phyloP scores from a whole-genome alignment of 1,140 invertebrate genomes.

The Heliconius himera region DNA sequence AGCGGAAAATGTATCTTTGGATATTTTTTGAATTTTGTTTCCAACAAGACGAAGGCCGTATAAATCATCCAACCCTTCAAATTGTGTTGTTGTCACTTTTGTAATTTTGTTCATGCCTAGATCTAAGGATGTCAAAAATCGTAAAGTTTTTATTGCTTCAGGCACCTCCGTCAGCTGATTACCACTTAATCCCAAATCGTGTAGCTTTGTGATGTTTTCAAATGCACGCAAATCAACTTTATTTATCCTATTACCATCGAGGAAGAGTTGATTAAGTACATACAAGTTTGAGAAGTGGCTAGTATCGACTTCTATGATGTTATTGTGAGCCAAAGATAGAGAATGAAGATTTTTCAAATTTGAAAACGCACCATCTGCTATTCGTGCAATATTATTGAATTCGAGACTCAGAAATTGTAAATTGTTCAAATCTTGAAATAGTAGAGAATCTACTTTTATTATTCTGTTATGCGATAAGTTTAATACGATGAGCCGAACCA shows the following conservation, averaged over 20 bases:
- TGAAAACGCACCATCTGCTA: slow-evolving; percentile 89
- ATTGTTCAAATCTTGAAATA: slow-evolving; percentile 89
- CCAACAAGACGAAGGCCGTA: slow-evolving; percentile 85
- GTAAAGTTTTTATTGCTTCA: slow-evolving; percentile 85
- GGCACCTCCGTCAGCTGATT: slow-evolving; percentile 90
- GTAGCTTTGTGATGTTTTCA: slow-evolving; percentile 89
- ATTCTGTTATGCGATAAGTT: slow-evolving; percentile 90
- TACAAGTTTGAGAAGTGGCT: slow-evolving; percentile 88
- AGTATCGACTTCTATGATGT: slow-evolving; percentile 86
- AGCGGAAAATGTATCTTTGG: slow-evolving; percentile 85
- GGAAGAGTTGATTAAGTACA: slow-evolving; percentile 87
- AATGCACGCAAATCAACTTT: slow-evolving; percentile 88
- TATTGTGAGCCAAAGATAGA: slow-evolving; percentile 88
- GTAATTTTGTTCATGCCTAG: slow-evolving; percentile 90
- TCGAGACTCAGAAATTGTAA: slow-evolving; percentile 90
- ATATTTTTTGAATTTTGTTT: slow-evolving; percentile 86
- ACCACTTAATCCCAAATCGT: slow-evolving; percentile 90
- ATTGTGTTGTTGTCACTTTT: slow-evolving; percentile 83
- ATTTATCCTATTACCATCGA: slow-evolving; percentile 89
- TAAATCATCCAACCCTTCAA: slow-evolving; percentile 85
- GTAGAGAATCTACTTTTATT: slow-evolving; percentile 86
- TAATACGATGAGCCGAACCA: slow-evolving; percentile 87
- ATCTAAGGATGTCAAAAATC: slow-evolving; percentile 88
- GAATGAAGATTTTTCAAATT: slow-evolving; percentile 90
- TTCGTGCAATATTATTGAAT: slow-evolving; percentile 87